Base-by-base conservation (phyloP, 2,888 invertebrate genomes). In the Meiosimyza decipiens region DNA sequence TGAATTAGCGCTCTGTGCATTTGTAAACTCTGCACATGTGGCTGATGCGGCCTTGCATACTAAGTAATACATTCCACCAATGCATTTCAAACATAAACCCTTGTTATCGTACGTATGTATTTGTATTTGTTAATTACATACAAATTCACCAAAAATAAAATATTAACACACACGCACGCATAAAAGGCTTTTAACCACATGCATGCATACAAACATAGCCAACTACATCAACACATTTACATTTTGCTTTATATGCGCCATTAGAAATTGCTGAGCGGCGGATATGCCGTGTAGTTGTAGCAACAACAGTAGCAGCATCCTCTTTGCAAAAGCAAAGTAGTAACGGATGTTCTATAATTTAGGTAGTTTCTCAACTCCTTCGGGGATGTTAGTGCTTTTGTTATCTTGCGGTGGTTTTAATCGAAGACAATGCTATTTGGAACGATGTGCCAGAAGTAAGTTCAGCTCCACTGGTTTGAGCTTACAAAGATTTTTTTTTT, bases 271-370 rank as follows among this genome's bases (percentile, higher is more conserved):
- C 12, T 57, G 13, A 57, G 12, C 57, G 28, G 28, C 57, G 12
- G 15, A 5, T 28, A 57, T 28, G 28, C 57, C 57, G 13, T 6
- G 22, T 6, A 12, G 3, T 18, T 57, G 6, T 1, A 6, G 11
- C 22, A n/a, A n/a, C n/a, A n/a, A n/a, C n/a, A 40, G 40, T 9
- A 40, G 15, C 22, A 28, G 28, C 40, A 40, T 40, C 40, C 40
- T 40, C 40, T 40, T 40, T 28, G 15, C 57, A 12, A 12, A 51
- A n/a, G 22, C n/a, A 51, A 64, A 64, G 51, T 64, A 22, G 64
- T 51, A 64, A 64, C 64, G 64, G 64, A 64, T 64, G 64, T 64
- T 64, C 64, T 16, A 64, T 22, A 64, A 64, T 64, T 64, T 64
- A 15, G 40, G 9, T 40, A 40, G 64, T 64, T 18, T 28, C 28